Base-by-base conservation (phyloP, 2,888 invertebrate genomes). In the Drosophila silvestris region DNA sequence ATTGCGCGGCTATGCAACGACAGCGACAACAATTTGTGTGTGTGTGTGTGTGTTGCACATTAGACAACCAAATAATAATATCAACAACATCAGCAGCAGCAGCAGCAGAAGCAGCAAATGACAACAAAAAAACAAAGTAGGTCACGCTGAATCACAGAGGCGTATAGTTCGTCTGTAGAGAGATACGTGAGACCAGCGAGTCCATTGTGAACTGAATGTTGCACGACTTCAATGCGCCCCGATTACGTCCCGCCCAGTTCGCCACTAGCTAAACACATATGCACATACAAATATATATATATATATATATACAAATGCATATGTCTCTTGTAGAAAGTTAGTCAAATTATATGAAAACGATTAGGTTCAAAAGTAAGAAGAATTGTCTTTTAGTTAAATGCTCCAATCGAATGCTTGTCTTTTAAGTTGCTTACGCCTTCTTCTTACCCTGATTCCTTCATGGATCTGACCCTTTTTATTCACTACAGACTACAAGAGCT, bases 81-180 rank as follows among this genome's bases (percentile, higher is more conserved):
- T 12, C 5, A 41, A 41, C n/a, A 41, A 22, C 3, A 44, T 1
- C 35, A 35, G 14, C 63, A 69, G 39, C 58, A 61, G 30, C 64
- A 66, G 19, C 61, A 68, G 28, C 33, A 56, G 9, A 44, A 68
- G 60, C 82, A 74, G 82, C 82, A 79, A 81, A 71, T 86, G 87
- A 86, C 85, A 87, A 83, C 70, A 88, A 83, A 70, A 82, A 81
- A 83, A 83, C 47, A 47, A 47, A 47, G 84, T 83, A 47, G 85
- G 83, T 83, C 83, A 83, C 64, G 64, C 84, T 85, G 86, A 83
- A 89, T 85, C 83, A 83, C 81, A 83, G 83, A 89, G 85, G 81
- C 83, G 86, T 83, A 81, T 58, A 69, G 70, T 57, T 69, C 61
- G 61, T 53, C 57, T 52, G 16, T 47, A 56, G 41, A 56, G 56